Evolutionary conservation across 1,140 invertebrate genomes (phyloP), one percentile per base, ranked within the genome.

Genomic region (Tenebrio molitor): DNA sequence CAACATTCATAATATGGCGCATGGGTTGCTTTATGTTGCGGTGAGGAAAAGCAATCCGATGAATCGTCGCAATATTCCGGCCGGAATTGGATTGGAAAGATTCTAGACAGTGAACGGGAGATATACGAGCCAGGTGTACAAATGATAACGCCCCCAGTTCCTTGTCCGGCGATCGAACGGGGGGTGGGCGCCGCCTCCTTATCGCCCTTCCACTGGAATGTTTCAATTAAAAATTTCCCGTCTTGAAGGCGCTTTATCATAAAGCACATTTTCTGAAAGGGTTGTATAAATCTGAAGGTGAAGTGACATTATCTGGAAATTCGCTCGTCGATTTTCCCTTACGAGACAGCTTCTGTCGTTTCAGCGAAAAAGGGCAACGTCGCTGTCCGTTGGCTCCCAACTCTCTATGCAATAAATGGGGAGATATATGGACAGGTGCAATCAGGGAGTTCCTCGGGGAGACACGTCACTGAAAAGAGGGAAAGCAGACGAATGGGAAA

Each of bases 341-440:
- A 69, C 65, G 63, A 76, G 78, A 76, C 72, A 70, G 66, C 71
- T 74, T 76, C 71, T 78, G 77, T 78, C 79, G 75, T 73, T 78
- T 80, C 79, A 79, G 79, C 79, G 71, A 79, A 80, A 80, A 79
- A 78, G 76, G 76, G 74, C 73, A 73, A 74, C 74, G 68, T 69
- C 65, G 68, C 36, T 68, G 63, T 23, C 69, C 71, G 62, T 36
- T 70, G 50, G 50, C 41, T 62, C 71, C n/a, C 76, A 68, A 73
- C 67, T 50, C 69, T 67, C 69, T 71, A 72, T 53, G 73, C 70
- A 74, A 78, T 78, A 76, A 78, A 79, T 77, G 74, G 75, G 66
- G 74, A 77, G 77, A 78, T 80, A 75, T 79, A 80, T 79, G 76
- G 79, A 80, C 79, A 80, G 79, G 79, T 80, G 77, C 78, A 80